Percentiles rank a stretch among this genome's conserved stretches.
Conservation (phyloP, 2,888 invertebrate genomes). For the Parelbella ahira region DNA sequence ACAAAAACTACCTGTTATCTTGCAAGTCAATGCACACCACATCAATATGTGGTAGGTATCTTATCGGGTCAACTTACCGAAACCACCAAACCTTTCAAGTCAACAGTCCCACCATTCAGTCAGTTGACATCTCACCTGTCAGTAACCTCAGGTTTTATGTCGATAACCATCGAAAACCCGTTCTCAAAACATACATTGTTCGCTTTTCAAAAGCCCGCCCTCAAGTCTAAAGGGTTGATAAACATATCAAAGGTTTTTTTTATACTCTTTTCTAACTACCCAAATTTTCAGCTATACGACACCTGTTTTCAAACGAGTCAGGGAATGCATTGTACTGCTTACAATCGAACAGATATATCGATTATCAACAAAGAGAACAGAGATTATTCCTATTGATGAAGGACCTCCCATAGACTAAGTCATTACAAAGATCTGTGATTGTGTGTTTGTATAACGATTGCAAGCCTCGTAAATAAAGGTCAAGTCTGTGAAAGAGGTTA, state of each 20-base stretch:
- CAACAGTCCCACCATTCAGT: conserved; percentile 52
- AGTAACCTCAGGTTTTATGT: conserved; percentile 65
- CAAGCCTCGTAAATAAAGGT: conserved; percentile 14
- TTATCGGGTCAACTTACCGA: conserved; percentile 61
- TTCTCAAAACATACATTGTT: conserved; percentile 67
- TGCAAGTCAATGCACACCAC: conserved; percentile 35
- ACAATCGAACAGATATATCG: conserved; percentile 68
- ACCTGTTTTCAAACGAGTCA: conserved; percentile 71
- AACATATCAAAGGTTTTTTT: conserved; percentile 71
- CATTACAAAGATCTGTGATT: conserved; percentile 14
- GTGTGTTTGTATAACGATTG: conserved; percentile 7
- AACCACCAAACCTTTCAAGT: conserved; percentile 40
- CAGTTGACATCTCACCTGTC: conserved; percentile 77
- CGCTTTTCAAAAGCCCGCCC: conserved; percentile 57
- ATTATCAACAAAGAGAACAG: conserved; percentile 61
- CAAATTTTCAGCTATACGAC: conserved; percentile 46
- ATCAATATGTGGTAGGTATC: conserved; percentile 44
- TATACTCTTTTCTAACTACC: conserved; percentile 39
- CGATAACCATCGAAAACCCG: conserved; percentile 67
- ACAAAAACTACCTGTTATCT: conserved; percentile 40
- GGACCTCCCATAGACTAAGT: conserved; percentile 56
- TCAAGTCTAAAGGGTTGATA: conserved; percentile 70
- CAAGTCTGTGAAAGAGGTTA: conserved; percentile 16
- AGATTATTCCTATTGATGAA: conserved; percentile 49
- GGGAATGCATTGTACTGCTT: conserved; percentile 55